These are phyloP conservation scores for Dryas iulia DNA, from an alignment of 1,140 invertebrate genomes.

Conservation along the genomic window DNA sequence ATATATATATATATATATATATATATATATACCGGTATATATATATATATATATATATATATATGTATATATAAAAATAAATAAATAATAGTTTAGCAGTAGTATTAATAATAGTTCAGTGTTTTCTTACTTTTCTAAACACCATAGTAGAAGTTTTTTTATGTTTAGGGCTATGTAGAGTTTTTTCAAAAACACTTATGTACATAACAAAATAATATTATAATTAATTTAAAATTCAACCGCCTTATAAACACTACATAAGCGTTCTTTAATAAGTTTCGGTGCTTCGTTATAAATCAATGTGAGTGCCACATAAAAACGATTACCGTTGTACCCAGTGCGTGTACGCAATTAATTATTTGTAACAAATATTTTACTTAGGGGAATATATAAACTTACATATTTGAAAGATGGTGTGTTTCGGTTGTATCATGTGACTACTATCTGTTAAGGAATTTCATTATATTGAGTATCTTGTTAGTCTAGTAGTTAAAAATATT, in stretches of 20 bases:
- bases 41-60: no score
- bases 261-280: neutral
- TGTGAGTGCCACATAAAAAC: constrained; percentile 26
- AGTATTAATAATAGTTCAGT: no score
- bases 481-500: neutral
- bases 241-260: neutral
- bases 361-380: constrained; percentile 35
- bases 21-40: no score
- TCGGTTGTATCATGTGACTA: neutral
- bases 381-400: constrained; percentile 19
- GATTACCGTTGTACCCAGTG: constrained; percentile 24
- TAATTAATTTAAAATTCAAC: neutral
- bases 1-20: no score
- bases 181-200: no score
- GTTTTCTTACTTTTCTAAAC: no score
- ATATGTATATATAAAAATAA: no score
- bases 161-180: no score
- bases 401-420: constrained; percentile 23
- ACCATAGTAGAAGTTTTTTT: no score
- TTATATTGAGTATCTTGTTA: neutral
- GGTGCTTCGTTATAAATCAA: constrained; percentile 32
- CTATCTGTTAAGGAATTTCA: constrained; percentile 9
- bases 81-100: no score
- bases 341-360: constrained; percentile 40
- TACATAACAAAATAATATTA: neutral